A percentile compares a stretch with the other conserved stretches of the same genome.
Conservation (phyloP, 2,113 vertebrate species). For the Zosterops borbonicus region DNA sequence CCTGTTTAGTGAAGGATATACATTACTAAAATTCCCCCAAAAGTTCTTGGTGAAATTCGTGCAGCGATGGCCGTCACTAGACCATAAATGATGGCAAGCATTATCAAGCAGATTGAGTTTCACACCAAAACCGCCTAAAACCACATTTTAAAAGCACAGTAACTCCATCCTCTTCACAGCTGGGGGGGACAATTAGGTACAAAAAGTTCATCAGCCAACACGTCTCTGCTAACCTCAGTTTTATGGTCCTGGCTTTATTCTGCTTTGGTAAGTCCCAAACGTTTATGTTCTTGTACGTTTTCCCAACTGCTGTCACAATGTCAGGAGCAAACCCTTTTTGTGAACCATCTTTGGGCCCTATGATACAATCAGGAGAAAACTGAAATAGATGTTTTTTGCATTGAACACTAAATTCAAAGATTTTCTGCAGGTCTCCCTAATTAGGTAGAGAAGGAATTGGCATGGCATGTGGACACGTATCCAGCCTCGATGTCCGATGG, state of each 20-base stretch:
- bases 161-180: background rate
- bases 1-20: background rate
- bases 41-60: slow-evolving; percentile 51
- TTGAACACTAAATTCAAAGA: background rate
- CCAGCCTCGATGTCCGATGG: background rate
- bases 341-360: background rate
- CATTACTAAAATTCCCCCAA: slow-evolving; percentile 73
- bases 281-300: slow-evolving; percentile 49
- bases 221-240: background rate
- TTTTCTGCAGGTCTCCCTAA: background rate
- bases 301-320: background rate
- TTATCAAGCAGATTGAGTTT: slow-evolving; percentile 41
- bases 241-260: background rate
- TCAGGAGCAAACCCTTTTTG: background rate
- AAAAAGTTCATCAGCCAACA: background rate
- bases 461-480: accelerated
- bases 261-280: slow-evolving; percentile 70
- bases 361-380: background rate
- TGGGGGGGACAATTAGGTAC: background rate
- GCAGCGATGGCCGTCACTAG: background rate
- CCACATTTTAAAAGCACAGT: background rate
- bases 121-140: background rate
- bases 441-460: background rate
- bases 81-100: background rate
- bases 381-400: background rate